Percentiles rank a stretch among this genome's conserved stretches.
Evolutionary conservation across 1,140 invertebrate species (phyloP).

Genomic region (Grapholita molesta): DNA sequence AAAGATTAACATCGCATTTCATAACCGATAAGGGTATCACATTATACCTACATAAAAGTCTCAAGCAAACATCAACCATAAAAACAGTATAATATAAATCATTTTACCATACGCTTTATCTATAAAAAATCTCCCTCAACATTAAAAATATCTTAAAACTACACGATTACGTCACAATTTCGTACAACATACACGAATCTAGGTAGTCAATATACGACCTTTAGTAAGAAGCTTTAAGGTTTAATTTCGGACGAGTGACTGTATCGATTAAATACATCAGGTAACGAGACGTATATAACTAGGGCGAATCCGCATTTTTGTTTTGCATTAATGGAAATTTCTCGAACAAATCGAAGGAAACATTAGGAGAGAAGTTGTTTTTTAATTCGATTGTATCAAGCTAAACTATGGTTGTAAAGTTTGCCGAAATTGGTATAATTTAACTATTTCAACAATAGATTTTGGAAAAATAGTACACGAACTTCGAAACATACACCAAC

Average conservation of each 20-base stretch:
- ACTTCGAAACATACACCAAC: no score
- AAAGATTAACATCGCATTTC: neutral
- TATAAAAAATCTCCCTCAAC: neutral
- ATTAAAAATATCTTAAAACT: neutral
- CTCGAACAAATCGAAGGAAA: neutral
- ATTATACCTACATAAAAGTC: conserved; percentile 1
- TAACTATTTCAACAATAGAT: no score
- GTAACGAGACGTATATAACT: conserved; percentile 64
- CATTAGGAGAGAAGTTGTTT: neutral
- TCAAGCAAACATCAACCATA: conserved; percentile 15
- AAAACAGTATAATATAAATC: neutral
- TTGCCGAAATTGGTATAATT: no score
- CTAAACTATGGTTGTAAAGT: no score
- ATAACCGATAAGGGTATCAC: neutral
- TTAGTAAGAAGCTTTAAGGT: neutral
- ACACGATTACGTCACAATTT: neutral
- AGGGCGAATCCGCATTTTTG: neutral
- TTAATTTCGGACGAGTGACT: conserved; percentile 22
- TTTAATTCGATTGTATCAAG: no score
- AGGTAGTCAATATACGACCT: neutral
- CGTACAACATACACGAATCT: neutral
- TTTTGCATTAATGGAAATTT: neutral
- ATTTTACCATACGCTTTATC: conserved; percentile 1
- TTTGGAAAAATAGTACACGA: no score
- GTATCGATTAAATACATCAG: conserved; percentile 50